Percentiles rank a stretch among this genome's conserved stretches.
Evolutionary conservation across 2,888 invertebrate species (phyloP).

Genomic region (Dicyrtoma fusca): DNA sequence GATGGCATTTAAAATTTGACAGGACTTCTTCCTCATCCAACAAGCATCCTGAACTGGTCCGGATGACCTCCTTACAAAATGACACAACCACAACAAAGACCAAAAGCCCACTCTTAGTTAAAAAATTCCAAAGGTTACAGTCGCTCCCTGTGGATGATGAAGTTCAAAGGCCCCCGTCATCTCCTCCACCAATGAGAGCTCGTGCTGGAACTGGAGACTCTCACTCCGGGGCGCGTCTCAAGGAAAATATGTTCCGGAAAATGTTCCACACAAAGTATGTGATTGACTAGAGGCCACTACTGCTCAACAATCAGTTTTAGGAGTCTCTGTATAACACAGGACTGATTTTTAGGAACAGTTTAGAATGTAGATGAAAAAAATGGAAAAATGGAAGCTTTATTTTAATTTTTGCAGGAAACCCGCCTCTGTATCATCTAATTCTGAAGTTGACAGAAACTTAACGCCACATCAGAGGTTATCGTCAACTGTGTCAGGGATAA

Average conservation of each 20-base stretch:
- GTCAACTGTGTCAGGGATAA: conserved; percentile 61
- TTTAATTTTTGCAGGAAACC: conserved; percentile 39
- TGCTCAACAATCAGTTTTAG: too few species aligned
- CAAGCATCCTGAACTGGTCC: conserved; percentile 47
- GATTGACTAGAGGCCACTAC: background rate
- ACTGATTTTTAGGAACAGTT: too few species aligned
- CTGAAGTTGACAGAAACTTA: conserved; percentile 45
- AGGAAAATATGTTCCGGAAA: conserved; percentile 32
- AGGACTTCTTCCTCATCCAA: conserved; percentile 44
- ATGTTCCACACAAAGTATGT: conserved; percentile 24
- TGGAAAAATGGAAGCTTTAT: too few species aligned
- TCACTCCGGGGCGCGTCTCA: conserved; percentile 3
- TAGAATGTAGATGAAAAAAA: too few species aligned
- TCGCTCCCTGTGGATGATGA: conserved; percentile 53
- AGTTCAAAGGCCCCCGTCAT: background rate
- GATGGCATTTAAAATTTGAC: background rate
- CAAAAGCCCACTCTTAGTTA: conserved; percentile 37
- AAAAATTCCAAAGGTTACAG: conserved; percentile 50
- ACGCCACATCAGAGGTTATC: conserved; percentile 58
- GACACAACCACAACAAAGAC: conserved; percentile 38
- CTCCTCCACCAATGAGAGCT: conserved; percentile 19
- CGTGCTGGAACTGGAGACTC: conserved; percentile 32
- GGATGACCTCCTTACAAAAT: conserved; percentile 55
- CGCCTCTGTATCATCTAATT: conserved; percentile 44
- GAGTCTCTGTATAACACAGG: too few species aligned